Evolutionary conservation across 2,113 vertebrate species (phyloP).

Genomic region (Macquaria australasica): DNA sequence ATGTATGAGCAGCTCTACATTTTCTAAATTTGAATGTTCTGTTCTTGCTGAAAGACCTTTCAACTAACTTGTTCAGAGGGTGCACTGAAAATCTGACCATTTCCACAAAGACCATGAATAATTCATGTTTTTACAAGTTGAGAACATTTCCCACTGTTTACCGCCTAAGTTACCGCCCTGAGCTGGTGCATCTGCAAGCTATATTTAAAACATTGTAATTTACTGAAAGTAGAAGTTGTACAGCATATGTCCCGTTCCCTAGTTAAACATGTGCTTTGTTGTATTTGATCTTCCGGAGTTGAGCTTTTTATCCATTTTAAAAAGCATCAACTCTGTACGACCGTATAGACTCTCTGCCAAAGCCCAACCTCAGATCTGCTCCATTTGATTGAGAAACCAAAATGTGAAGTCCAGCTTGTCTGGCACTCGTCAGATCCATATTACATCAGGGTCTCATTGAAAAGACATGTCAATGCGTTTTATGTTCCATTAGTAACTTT

Average conservation of each 20-base stretch:
- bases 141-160: neutral
- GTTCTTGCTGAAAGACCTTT: constrained; percentile 22
- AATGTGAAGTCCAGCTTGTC: constrained; percentile 61
- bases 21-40: constrained; percentile 47
- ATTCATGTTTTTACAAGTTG: neutral
- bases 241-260: neutral
- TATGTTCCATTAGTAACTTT: constrained; percentile 54
- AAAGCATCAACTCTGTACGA: constrained; percentile 15
- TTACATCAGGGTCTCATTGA: constrained; percentile 53
- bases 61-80: constrained; percentile 35
- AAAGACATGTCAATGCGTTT: constrained; percentile 52
- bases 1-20: constrained; percentile 32
- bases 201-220: constrained; percentile 29
- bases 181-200: constrained; percentile 23
- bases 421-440: constrained; percentile 45
- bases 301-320: constrained; percentile 30
- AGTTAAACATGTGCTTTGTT: constrained; percentile 19
- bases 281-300: constrained; percentile 39
- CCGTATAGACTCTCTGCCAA: constrained; percentile 5
- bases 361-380: constrained; percentile 48
- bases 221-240: constrained; percentile 21
- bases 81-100: neutral
- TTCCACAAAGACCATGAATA: constrained; percentile 14
- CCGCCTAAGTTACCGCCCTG: constrained; percentile 2
- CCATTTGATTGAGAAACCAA: constrained; percentile 53